Conservation (phyloP, 2,888 invertebrate species). For the Nomada ferruginata region DNA sequence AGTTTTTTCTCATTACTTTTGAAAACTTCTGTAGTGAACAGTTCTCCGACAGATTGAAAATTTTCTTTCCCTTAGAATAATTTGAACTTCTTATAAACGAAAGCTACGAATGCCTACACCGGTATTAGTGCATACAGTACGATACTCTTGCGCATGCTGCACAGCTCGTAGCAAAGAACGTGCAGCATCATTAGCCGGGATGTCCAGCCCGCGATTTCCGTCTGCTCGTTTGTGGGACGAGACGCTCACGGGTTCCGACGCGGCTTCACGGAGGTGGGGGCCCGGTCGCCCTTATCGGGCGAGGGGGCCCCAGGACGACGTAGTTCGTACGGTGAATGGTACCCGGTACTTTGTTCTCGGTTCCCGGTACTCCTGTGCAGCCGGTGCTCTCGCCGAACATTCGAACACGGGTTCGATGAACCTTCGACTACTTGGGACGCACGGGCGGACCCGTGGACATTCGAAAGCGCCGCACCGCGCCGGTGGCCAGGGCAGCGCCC, state of each 20-base stretch:
- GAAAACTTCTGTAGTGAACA: too few species aligned
- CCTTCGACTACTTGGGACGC: conserved; percentile 50
- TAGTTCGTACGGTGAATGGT: conserved; percentile 63
- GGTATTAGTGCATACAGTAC: too few species aligned
- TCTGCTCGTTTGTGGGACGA: conserved; percentile 65
- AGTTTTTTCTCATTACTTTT: too few species aligned
- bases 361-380: conserved; percentile 61
- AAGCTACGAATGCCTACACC: too few species aligned
- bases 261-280: conserved; percentile 47
- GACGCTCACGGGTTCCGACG: conserved; percentile 51
- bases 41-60: too few species aligned
- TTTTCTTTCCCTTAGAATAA: too few species aligned
- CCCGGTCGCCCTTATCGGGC: conserved; percentile 60
- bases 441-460: conserved; percentile 32
- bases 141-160: too few species aligned
- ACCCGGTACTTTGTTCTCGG: conserved; percentile 71
- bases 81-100: too few species aligned
- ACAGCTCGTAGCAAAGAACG: conserved; percentile 19
- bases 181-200: conserved; percentile 65
- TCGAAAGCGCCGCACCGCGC: conserved; percentile 38
- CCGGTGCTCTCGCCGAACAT: conserved; percentile 49
- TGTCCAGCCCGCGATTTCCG: conserved; percentile 61
- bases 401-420: conserved; percentile 69
- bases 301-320: conserved; percentile 50
- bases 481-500: conserved; percentile 63